A percentile compares a stretch with the other conserved stretches of the same genome.
These are phyloP conservation scores for Aphis craccivora DNA, from an alignment of 1,140 invertebrate genomes.

Conservation along the genomic window DNA sequence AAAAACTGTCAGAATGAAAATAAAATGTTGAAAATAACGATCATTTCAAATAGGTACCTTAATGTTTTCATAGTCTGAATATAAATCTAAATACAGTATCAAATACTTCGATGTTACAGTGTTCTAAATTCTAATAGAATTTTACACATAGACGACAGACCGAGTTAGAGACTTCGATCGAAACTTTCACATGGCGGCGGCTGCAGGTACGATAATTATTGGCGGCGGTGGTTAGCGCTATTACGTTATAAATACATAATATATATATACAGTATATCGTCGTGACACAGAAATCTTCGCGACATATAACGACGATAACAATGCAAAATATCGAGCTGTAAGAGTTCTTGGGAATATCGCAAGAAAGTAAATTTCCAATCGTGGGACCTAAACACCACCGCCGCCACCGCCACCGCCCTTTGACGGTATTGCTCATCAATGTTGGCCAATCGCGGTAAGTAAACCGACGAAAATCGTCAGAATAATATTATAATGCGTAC, in stretches of 20 bases:
- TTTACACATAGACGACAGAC: neutral
- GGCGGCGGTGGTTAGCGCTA: neutral
- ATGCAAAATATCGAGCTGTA: neutral
- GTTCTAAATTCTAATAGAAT: neutral
- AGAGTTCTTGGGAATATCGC: neutral
- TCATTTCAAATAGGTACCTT: neutral
- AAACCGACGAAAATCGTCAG: neutral
- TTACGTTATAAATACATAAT: neutral
- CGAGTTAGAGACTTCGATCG: neutral
- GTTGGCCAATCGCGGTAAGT: neutral
- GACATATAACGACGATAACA: neutral
- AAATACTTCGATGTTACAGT: neutral
- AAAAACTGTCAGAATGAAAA: neutral
- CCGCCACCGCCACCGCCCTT: neutral
- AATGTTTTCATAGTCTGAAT: neutral
- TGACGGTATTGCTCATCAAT: neutral
- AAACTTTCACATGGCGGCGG: conserved; percentile 10
- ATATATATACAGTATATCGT: neutral
- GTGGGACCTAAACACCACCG: neutral
- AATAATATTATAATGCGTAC: neutral
- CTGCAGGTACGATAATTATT: neutral
- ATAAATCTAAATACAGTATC: neutral
- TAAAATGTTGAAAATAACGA: neutral
- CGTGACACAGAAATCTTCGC: neutral
- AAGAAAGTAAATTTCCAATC: neutral